A percentile compares a stretch with the other conserved stretches of the same genome.
phyloP scores from a whole-genome alignment of 30 jellyfish, hydroid and myxozoan genomes.

The Chrysaora quinquecirrha region DNA sequence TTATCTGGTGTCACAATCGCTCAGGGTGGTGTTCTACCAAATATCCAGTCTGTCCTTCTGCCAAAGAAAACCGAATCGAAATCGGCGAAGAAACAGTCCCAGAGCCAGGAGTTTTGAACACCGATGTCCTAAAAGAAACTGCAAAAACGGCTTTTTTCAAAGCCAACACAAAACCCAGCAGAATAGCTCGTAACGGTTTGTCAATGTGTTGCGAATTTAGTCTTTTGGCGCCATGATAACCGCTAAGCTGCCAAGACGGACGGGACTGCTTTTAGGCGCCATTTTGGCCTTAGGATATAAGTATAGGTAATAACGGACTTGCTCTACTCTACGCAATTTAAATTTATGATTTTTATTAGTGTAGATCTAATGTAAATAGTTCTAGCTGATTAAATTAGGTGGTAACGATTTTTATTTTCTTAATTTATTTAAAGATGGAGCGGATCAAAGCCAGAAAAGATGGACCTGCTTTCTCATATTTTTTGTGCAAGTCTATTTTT shows the following conservation, averaged over 20 bases:
- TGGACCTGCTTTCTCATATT: too few relatives aligned
- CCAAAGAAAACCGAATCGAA: constrained; percentile 39
- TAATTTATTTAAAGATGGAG: too few relatives aligned
- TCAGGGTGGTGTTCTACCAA: constrained; percentile 80
- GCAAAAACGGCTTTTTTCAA: not conserved
- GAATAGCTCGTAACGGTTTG: not conserved
- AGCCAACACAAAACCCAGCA: not conserved
- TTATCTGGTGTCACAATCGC: constrained; percentile 95
- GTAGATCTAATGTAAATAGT: too few relatives aligned
- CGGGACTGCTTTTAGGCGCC: not conserved
- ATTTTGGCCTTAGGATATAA: too few relatives aligned
- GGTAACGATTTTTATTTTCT: too few relatives aligned
- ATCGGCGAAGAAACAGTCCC: constrained; percentile 28
- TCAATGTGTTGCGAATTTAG: not conserved
- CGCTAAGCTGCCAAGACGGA: not conserved
- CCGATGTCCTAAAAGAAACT: too few relatives aligned
- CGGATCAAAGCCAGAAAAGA: too few relatives aligned
- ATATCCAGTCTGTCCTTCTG: constrained; percentile 29
- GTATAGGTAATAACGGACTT: too few relatives aligned
- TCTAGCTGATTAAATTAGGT: too few relatives aligned
- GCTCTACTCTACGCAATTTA: too few relatives aligned
- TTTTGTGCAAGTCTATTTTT: too few relatives aligned
- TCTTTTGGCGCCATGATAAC: constrained; percentile 19
- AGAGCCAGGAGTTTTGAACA: constrained; percentile 55
- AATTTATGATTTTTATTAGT: too few relatives aligned